These are phyloP conservation scores for Hyles euphorbiae DNA, from an alignment of 1,140 invertebrate species.

Conservation along the genomic window DNA sequence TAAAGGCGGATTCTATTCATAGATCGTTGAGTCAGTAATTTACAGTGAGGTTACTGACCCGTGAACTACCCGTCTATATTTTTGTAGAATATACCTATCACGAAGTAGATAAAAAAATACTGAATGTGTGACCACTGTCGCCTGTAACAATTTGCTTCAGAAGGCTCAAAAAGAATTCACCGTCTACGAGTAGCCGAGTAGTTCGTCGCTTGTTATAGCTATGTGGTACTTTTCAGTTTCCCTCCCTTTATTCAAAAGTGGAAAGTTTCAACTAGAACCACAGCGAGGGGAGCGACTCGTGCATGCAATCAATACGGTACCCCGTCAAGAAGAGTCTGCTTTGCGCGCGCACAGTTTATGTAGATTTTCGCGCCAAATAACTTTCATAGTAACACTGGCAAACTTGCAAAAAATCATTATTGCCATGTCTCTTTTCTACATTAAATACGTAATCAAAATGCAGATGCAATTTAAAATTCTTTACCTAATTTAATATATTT, in stretches of 20 bases:
- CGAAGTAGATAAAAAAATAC: background rate
- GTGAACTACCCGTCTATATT: slow-evolving; percentile 24
- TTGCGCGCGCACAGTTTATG: slow-evolving; percentile 51
- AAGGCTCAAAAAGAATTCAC: background rate
- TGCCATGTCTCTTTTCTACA: too few relatives aligned
- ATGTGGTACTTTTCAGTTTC: slow-evolving; percentile 51
- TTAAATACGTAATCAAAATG: too few relatives aligned
- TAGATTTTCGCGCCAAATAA: slow-evolving; percentile 48
- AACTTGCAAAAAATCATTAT: background rate
- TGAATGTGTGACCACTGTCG: too few relatives aligned
- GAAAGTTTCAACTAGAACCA: slow-evolving; percentile 30
- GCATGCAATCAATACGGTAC: slow-evolving; percentile 59
- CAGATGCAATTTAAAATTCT: too few relatives aligned
- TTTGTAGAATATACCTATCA: background rate
- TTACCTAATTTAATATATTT: background rate
- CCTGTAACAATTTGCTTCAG: background rate
- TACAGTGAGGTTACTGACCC: slow-evolving; percentile 41
- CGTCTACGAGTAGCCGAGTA: background rate
- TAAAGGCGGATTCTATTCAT: slow-evolving; percentile 18
- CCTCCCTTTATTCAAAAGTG: slow-evolving; percentile 42
- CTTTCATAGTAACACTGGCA: slow-evolving; percentile 4
- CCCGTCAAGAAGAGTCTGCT: slow-evolving; percentile 31
- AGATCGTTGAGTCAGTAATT: slow-evolving; percentile 39
- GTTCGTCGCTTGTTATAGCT: background rate
- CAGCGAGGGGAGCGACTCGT: slow-evolving; percentile 43